phyloP scores from a whole-genome alignment of 2,888 invertebrate species.

The Ophonus ardosiacus region DNA sequence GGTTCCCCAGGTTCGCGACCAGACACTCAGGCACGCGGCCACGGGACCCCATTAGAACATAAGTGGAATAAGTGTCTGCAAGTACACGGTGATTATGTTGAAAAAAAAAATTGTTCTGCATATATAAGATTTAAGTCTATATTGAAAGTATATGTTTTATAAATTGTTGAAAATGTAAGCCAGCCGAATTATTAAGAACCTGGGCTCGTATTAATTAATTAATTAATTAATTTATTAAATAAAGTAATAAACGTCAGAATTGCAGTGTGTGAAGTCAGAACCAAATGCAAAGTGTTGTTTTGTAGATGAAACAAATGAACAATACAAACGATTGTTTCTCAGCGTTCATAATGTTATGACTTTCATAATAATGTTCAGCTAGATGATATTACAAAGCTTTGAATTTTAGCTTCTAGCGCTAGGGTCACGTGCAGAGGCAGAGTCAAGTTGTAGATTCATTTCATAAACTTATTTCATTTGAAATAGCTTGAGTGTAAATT shows the following conservation, averaged over 20 bases:
- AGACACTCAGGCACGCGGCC: too few relatives aligned
- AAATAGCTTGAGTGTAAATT: constrained; percentile 21
- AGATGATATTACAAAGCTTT: constrained; percentile 12
- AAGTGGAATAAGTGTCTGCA: too few relatives aligned
- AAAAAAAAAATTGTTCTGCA: too few relatives aligned
- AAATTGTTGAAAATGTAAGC: too few relatives aligned
- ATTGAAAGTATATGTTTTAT: too few relatives aligned
- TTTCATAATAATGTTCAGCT: constrained; percentile 24
- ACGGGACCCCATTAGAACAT: too few relatives aligned
- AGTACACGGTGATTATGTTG: too few relatives aligned
- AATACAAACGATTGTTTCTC: constrained; percentile 14
- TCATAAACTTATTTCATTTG: constrained; percentile 21
- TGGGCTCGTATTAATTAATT: too few relatives aligned
- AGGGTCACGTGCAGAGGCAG: background rate
- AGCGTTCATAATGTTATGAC: constrained; percentile 20
- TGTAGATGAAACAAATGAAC: constrained; percentile 13
- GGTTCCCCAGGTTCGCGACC: too few relatives aligned
- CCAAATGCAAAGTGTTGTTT: background rate
- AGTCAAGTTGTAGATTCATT: background rate
- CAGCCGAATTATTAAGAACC: too few relatives aligned
- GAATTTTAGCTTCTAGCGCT: background rate
- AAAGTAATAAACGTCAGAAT: background rate
- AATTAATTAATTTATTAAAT: background rate
- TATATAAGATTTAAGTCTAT: too few relatives aligned
- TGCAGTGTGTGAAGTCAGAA: background rate